Evolutionary conservation across 2,797 vertebrate species (phyloP).

Genomic region (Synanceia verrucosa): DNA sequence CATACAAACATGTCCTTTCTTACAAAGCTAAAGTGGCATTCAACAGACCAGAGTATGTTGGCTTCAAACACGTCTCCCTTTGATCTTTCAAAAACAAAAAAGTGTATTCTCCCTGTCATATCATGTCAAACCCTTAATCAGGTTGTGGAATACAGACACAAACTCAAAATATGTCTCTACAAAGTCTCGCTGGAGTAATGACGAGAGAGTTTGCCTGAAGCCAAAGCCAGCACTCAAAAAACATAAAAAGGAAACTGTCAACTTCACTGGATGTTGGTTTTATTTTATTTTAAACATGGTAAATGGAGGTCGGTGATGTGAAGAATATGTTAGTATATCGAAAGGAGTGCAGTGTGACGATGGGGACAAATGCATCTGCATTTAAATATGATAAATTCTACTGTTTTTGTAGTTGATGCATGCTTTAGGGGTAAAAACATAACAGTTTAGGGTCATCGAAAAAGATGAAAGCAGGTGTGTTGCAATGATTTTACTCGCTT

Average conservation of each 20-base stretch:
- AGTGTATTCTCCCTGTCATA: slow-evolving; percentile 47
- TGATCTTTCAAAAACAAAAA: slow-evolving; percentile 73
- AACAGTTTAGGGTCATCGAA: slow-evolving; percentile 26
- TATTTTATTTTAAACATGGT: slow-evolving; percentile 57
- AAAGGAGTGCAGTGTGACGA: slow-evolving; percentile 32
- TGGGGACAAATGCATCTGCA: slow-evolving; percentile 44
- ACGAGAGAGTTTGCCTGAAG: slow-evolving; percentile 57
- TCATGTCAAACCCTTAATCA: slow-evolving; percentile 65
- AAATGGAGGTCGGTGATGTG: slow-evolving; percentile 32
- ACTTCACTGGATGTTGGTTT: slow-evolving; percentile 46
- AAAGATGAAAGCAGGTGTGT: slow-evolving; percentile 16
- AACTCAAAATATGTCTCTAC: slow-evolving; percentile 39
- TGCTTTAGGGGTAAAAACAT: slow-evolving; percentile 19
- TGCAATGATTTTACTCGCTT: neutral
- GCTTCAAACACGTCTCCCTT: slow-evolving; percentile 56
- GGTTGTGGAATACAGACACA: slow-evolving; percentile 34
- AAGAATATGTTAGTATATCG: slow-evolving; percentile 48
- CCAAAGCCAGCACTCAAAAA: slow-evolving; percentile 35
- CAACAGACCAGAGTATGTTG: slow-evolving; percentile 27
- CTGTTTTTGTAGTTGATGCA: slow-evolving; percentile 23
- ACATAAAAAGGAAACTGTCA: slow-evolving; percentile 33
- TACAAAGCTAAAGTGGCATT: slow-evolving; percentile 37
- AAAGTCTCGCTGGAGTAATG: slow-evolving; percentile 65
- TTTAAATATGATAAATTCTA: slow-evolving; percentile 44
- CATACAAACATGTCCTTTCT: slow-evolving; percentile 28